These are phyloP conservation scores for Yponomeuta malinellus DNA, from an alignment of 2,888 invertebrate genomes.

Conservation along the genomic window DNA sequence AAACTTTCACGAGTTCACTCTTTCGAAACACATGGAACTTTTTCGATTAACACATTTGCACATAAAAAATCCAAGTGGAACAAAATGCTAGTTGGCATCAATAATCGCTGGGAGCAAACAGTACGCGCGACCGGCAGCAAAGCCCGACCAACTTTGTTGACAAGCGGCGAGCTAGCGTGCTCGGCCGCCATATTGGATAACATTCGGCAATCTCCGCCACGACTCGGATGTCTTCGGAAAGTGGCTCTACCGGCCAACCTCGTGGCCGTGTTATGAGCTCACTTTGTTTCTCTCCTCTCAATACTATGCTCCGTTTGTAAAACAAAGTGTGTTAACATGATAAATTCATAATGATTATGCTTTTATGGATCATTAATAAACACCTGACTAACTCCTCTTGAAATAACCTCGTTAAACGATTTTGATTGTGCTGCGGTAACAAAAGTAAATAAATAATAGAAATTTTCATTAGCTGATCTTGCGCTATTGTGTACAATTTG, in stretches of 20 bases:
- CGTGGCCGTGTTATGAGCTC: conserved; percentile 8
- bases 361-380: background rate
- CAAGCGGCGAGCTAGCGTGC: conserved; percentile 39
- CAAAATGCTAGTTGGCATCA: background rate
- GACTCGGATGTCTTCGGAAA: conserved; percentile 32
- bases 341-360: background rate
- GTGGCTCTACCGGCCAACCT: conserved; percentile 4
- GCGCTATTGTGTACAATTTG: background rate
- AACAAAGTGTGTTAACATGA: background rate
- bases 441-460: background rate
- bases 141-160: conserved; percentile 66
- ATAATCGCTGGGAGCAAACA: conserved; percentile 21
- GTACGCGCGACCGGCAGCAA: conserved; percentile 44
- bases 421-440: background rate
- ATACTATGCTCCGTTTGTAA: conserved; percentile 1
- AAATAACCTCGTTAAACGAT: background rate
- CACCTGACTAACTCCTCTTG: background rate
- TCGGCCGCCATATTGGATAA: conserved; percentile 46
- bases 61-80: conserved; percentile 8
- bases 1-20: conserved; percentile 10
- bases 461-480: background rate
- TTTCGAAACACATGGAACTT: background rate
- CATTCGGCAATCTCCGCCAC: conserved; percentile 52
- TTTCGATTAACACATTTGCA: background rate
- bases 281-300: background rate